Base-by-base conservation (phyloP, 2,113 vertebrate genomes). In the Gambusia affinis region DNA sequence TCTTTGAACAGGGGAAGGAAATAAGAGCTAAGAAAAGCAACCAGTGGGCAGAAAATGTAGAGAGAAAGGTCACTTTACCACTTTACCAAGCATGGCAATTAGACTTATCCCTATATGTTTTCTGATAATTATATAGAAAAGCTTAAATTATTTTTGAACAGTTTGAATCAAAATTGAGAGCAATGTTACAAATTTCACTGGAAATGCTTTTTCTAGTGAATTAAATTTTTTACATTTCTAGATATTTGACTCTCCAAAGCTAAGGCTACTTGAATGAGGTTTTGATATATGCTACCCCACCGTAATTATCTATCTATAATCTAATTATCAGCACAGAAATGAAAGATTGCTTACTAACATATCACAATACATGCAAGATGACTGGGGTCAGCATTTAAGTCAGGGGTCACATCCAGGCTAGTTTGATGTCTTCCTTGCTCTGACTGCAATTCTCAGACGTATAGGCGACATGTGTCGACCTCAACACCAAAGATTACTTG, bases 401-500 rank as follows among this genome's bases (percentile, higher is more conserved):
- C 30, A 4, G 12, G 12, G 47, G 0, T 37, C 35, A 33, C 10
- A 22, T 1, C 51, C 28, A 35, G 54, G 0, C 39, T 17, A 27
- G 29, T 37, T 44, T 65, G 64, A 66, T 19, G 47, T 76, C 8
- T 62, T 70, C 24, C 54, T 47, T 54, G 6, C 37, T 24, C 63
- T 35, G 66, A 37, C 60, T 60, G 8, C 37, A 44, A 51, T 15
- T 31, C 28, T 73, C 12, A 70, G 1, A 60, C 1, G 27, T 67
- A 70, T 81, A 72, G 67, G 29, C 27, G 39, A 37, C 47, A n/a
- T 19, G 51, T 64, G 67, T 80, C 24, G 70, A 57, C 64, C 60
- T 63, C 28, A 27, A 60, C 63, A 33, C 27, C 64, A 84, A 82
- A 81, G 70, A 76, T 78, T 69, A 69, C 72, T 70, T 80, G 70